Evolutionary conservation across 2,888 invertebrate species (phyloP).

Genomic region (Ectropis crepuscularia): DNA sequence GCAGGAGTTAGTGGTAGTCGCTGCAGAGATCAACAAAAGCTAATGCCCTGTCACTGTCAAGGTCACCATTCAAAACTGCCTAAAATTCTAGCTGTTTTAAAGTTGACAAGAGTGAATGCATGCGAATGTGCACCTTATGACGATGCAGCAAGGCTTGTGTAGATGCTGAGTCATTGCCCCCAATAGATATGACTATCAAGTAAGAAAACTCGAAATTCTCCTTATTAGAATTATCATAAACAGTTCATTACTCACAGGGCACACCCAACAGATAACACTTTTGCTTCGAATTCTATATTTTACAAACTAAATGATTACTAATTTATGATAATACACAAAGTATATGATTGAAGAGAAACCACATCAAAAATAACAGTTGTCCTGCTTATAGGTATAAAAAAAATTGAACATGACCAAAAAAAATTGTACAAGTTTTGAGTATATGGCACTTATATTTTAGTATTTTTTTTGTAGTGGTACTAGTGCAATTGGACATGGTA

Average conservation of each 20-base stretch:
- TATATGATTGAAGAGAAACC: too few relatives aligned
- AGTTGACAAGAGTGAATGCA: constrained; percentile 37
- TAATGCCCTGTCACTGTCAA: constrained; percentile 72
- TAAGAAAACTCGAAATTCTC: constrained; percentile 4
- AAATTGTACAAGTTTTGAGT: too few relatives aligned
- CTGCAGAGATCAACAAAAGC: constrained; percentile 50
- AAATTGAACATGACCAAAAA: too few relatives aligned
- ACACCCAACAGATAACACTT: not conserved
- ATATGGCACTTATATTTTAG: too few relatives aligned
- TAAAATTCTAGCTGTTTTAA: constrained; percentile 45
- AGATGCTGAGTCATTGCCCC: constrained; percentile 41
- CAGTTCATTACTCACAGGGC: constrained; percentile 2
- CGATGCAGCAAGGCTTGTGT: constrained; percentile 38
- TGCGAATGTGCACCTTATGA: constrained; percentile 42
- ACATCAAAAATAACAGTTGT: too few relatives aligned
- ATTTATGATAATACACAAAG: too few relatives aligned
- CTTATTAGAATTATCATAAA: constrained; percentile 20
- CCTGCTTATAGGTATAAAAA: too few relatives aligned
- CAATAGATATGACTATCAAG: constrained; percentile 25
- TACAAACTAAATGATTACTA: too few relatives aligned
- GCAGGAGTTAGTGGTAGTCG: constrained; percentile 42
- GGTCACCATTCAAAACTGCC: constrained; percentile 55
- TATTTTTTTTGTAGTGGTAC: too few relatives aligned
- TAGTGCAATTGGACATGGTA: too few relatives aligned
- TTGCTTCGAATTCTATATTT: too few relatives aligned